phyloP scores from a whole-genome alignment of 1,140 invertebrate species.

The Hypothenemus hampei region DNA sequence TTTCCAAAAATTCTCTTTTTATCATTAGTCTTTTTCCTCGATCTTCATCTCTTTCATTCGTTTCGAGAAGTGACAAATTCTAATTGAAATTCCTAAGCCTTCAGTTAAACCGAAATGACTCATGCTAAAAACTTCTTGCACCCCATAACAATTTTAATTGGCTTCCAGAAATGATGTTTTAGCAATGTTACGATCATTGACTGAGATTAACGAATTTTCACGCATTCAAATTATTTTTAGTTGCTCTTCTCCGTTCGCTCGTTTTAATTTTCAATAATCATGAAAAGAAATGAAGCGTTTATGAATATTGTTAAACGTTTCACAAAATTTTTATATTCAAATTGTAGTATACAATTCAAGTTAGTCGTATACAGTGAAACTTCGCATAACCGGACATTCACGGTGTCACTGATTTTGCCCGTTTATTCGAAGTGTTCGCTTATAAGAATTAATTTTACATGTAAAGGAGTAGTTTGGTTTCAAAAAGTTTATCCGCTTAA shows the following conservation, averaged over 20 bases:
- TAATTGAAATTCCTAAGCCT: conserved; percentile 44
- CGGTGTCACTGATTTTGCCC: too few species aligned
- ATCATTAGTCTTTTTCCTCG: conserved; percentile 27
- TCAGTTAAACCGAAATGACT: conserved; percentile 38
- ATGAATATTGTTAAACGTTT: conserved; percentile 11
- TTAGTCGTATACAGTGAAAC: too few species aligned
- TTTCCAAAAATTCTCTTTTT: neutral
- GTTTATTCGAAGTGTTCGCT: too few species aligned
- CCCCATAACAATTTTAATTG: conserved; percentile 43
- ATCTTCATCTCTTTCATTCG: conserved; percentile 36
- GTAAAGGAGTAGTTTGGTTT: too few species aligned
- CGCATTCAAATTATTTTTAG: conserved; percentile 26
- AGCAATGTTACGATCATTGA: conserved; percentile 28
- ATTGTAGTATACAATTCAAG: too few species aligned
- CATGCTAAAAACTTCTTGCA: conserved; percentile 32
- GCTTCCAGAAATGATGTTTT: conserved; percentile 32
- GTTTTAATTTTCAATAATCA: conserved; percentile 26
- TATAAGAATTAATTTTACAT: too few species aligned
- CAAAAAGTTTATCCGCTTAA: too few species aligned
- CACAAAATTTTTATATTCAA: neutral
- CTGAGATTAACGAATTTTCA: conserved; percentile 22
- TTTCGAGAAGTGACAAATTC: conserved; percentile 43
- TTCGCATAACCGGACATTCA: too few species aligned
- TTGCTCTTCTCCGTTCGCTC: conserved; percentile 11
- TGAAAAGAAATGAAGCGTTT: conserved; percentile 4